Evolutionary conservation across 2,113 vertebrate species (phyloP).

Genomic region (Tympanuchus pallidicinctus): DNA sequence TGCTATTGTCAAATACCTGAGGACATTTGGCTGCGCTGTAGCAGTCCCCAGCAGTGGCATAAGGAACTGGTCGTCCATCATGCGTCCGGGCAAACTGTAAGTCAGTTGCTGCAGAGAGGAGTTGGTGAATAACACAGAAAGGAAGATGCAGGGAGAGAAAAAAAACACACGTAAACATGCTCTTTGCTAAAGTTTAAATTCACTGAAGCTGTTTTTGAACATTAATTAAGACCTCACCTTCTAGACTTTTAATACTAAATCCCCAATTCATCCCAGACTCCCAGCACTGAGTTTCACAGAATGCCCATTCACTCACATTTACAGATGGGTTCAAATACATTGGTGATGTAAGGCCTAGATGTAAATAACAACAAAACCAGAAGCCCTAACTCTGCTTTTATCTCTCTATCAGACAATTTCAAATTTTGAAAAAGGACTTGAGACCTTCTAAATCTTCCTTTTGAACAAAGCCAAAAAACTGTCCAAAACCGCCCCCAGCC

Average conservation of each 20-base stretch:
- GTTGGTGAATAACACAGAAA: not conserved
- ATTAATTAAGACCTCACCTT: not conserved
- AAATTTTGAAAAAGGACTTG: not conserved
- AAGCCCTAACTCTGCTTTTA: not conserved
- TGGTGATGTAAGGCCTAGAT: not conserved
- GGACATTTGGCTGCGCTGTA: conserved; percentile 93
- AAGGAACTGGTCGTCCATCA: conserved; percentile 91
- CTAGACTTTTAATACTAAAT: conserved; percentile 3
- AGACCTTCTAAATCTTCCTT: not conserved
- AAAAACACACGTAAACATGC: not conserved
- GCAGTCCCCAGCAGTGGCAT: conserved; percentile 96
- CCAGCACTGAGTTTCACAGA: not conserved
- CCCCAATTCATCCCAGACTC: not conserved
- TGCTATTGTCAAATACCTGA: conserved; percentile 83
- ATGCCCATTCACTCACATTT: not conserved
- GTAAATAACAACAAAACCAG: not conserved
- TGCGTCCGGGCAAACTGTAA: conserved; percentile 89
- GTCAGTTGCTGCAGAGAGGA: conserved; percentile 86
- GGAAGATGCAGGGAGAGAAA: not conserved
- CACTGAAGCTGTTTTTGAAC: not conserved
- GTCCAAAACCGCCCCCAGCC: not conserved
- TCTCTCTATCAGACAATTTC: not conserved
- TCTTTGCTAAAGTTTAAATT: conserved; percentile 5
- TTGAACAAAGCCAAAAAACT: conserved; percentile 24
- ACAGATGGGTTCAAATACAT: not conserved